Conservation (phyloP, 2,113 vertebrate genomes). For the Channa argus region DNA sequence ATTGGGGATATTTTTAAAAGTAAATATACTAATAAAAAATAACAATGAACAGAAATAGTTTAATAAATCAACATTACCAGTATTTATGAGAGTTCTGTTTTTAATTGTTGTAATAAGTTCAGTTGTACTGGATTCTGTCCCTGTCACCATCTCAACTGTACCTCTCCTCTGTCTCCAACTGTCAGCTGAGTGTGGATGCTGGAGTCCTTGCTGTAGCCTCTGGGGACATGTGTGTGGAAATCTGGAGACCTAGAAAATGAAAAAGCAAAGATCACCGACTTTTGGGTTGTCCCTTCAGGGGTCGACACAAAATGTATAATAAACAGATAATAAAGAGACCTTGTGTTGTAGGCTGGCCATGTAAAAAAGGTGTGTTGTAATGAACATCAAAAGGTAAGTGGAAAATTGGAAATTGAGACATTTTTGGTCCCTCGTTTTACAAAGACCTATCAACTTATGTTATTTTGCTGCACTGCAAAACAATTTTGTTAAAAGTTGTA, state of each 20-base stretch:
- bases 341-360: neutral
- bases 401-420: neutral
- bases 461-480: neutral
- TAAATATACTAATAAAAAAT: too few relatives aligned
- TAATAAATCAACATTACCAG: too few relatives aligned
- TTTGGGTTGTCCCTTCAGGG: too few relatives aligned
- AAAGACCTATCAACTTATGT: neutral
- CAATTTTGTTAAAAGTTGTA: neutral
- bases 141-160: neutral
- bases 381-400: neutral
- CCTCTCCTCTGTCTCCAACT: neutral
- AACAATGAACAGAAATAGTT: too few relatives aligned
- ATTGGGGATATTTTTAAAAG: too few relatives aligned
- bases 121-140: too few relatives aligned
- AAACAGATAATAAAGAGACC: neutral
- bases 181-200: slow-evolving; percentile 88
- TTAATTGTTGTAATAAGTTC: too few relatives aligned
- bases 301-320: neutral
- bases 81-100: neutral
- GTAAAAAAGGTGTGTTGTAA: neutral
- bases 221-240: slow-evolving; percentile 84
- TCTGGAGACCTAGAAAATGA: slow-evolving; percentile 88
- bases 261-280: neutral
- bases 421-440: neutral
- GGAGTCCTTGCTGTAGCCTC: slow-evolving; percentile 89